These are phyloP conservation scores for Myotis lucifugus DNA, from an alignment of 2,113 vertebrate genomes.

Conservation along the genomic window DNA sequence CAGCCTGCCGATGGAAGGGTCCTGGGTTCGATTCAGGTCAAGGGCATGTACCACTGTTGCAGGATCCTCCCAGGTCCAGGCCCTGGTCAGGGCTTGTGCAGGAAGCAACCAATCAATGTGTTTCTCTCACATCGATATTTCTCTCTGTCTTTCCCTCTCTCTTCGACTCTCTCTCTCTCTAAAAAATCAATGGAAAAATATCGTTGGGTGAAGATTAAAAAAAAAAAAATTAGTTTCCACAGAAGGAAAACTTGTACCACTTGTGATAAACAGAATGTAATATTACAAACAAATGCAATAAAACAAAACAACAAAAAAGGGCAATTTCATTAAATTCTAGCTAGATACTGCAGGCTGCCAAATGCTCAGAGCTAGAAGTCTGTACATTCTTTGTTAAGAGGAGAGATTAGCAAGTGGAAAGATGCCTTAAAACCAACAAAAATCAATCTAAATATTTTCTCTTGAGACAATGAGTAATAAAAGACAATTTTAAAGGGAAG, in stretches of 20 bases:
- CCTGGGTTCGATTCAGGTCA: too few species aligned
- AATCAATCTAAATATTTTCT: neutral
- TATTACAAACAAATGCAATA: neutral
- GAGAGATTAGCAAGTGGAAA: neutral
- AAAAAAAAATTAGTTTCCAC: neutral
- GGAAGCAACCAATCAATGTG: too few species aligned
- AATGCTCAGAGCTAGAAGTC: neutral
- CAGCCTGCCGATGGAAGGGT: too few species aligned
- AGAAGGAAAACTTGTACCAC: neutral
- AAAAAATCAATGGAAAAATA: too few species aligned
- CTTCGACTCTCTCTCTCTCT: too few species aligned
- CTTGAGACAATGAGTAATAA: neutral
- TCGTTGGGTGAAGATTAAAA: neutral
- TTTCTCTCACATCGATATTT: too few species aligned
- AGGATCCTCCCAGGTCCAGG: too few species aligned
- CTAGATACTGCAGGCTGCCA: neutral
- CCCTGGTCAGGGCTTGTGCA: too few species aligned
- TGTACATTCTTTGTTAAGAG: neutral
- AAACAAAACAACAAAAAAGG: neutral
- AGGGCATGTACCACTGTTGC: too few species aligned
- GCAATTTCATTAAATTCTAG: neutral
- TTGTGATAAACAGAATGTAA: constrained; percentile 30
- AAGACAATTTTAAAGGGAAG: neutral
- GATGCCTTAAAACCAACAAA: neutral
- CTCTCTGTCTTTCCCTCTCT: too few species aligned